Conservation (phyloP, 1,140 invertebrate genomes). For the Vanessa tameamea region DNA sequence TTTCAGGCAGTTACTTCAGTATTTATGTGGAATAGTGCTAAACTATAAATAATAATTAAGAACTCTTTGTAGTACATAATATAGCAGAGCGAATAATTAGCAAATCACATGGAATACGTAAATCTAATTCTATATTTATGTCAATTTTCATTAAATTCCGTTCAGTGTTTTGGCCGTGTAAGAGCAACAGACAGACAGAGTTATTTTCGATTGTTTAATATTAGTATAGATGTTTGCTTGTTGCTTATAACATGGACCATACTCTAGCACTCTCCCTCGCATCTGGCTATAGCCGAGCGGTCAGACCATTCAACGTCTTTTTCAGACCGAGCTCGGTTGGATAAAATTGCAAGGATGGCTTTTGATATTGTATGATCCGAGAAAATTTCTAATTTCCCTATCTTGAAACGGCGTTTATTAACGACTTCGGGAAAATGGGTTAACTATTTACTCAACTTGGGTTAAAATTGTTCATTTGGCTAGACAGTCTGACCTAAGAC, state of each 20-base stretch:
- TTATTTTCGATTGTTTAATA: background rate
- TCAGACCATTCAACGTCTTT: slow-evolving; percentile 8
- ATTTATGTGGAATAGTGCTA: too few relatives aligned
- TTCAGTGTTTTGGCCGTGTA: too few relatives aligned
- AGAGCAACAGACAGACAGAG: background rate
- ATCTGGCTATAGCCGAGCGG: slow-evolving; percentile 12
- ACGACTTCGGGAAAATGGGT: background rate
- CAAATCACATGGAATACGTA: too few relatives aligned
- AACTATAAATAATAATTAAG: too few relatives aligned
- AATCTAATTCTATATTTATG: too few relatives aligned
- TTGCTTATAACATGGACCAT: background rate
- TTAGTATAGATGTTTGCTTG: background rate
- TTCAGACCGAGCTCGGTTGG: background rate
- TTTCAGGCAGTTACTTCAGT: too few relatives aligned
- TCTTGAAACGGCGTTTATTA: background rate
- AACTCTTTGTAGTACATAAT: too few relatives aligned
- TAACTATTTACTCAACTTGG: background rate
- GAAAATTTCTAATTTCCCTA: background rate
- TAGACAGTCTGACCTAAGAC: too few relatives aligned
- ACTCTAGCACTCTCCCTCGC: slow-evolving; percentile 1
- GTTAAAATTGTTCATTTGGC: too few relatives aligned
- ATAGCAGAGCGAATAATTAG: too few relatives aligned
- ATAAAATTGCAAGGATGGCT: background rate
- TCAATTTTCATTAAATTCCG: too few relatives aligned
- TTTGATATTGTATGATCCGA: slow-evolving; percentile 18